These are phyloP conservation scores for Myotis myotis DNA, from an alignment of 2,797 vertebrate genomes.

Conservation along the genomic window DNA sequence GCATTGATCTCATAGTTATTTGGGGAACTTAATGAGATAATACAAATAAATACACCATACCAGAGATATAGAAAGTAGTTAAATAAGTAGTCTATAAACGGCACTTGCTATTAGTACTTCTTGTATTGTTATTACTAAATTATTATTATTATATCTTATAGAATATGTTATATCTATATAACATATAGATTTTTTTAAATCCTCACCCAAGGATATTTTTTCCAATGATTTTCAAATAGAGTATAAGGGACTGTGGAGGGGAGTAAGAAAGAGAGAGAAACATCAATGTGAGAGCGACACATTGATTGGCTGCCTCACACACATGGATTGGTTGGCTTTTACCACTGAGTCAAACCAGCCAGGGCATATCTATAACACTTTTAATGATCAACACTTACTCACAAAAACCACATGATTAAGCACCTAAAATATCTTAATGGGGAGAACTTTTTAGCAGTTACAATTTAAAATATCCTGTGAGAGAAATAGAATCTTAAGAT, in stretches of 20 bases:
- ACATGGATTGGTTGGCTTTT: too few relatives aligned
- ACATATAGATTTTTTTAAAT: too few relatives aligned
- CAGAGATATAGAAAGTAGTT: not conserved
- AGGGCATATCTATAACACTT: not conserved
- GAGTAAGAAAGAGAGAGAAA: too few relatives aligned
- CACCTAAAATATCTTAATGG: not conserved
- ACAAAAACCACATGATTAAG: not conserved
- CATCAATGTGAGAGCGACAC: too few relatives aligned
- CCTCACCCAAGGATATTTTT: too few relatives aligned
- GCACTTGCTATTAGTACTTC: not conserved
- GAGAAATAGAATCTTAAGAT: slow-evolving; percentile 22
- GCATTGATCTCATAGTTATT: not conserved
- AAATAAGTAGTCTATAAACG: not conserved
- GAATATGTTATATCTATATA: too few relatives aligned
- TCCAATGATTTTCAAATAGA: too few relatives aligned
- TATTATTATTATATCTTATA: not conserved
- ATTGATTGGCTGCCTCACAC: too few relatives aligned
- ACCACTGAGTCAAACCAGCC: too few relatives aligned
- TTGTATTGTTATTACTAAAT: not conserved
- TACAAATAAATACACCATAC: not conserved
- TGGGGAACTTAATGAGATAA: not conserved
- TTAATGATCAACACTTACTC: not conserved
- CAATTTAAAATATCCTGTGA: not conserved
- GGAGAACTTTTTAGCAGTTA: not conserved
- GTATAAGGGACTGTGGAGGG: too few relatives aligned